Base-by-base conservation (phyloP, 2,113 vertebrate genomes). In the Argyrosomus japonicus region DNA sequence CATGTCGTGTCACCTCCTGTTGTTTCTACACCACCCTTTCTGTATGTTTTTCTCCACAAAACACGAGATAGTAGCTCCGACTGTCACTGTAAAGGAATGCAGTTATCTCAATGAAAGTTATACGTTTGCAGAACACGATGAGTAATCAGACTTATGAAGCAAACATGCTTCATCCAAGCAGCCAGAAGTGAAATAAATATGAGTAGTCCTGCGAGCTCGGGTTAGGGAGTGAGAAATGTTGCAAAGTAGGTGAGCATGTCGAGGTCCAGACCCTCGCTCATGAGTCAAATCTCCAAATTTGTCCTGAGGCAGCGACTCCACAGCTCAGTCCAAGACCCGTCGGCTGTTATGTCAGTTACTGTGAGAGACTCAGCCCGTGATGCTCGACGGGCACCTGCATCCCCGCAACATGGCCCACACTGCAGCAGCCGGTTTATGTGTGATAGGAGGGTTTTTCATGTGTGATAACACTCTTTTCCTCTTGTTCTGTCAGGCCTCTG, bases 401-500 rank as follows among this genome's bases (percentile, higher is more conserved):
- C 71, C 47, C 72, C 48, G 19, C 79, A 23, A 40, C 27, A 0
- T 48, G 17, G 43, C 65, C 3, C 1, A 1, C 8, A 8, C 10
- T 10, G 32, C 78, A 25, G 15, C 78, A 25, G 15, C 25, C 25
- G 15, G 10, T 25, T 25, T 9, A 1, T 10, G 14, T 51, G 0
- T n/a, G 64, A 50, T 4, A 0, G 47, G 40, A 56, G 40, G 27
- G 36, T 40, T 57, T n/a, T 18, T 23, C 32, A 8, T 77, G 27
- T 29, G 3, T 51, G 19, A 19, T 47, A n/a, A 14, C 11, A 1
- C 13, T 6, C 6, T 53, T 56, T 58, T 45, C 80, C 50, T 62
- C 89, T 40, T 88, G 13, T 47, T 72, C 62, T 29, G 12, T 29
- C 74, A 96, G 95, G 96, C 91, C 92, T 74, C 88, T 93, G 4